Evolutionary conservation across 2,113 vertebrate species (phyloP), one percentile per base, ranked within the genome.

Genomic region (Vireo altiloquus): DNA sequence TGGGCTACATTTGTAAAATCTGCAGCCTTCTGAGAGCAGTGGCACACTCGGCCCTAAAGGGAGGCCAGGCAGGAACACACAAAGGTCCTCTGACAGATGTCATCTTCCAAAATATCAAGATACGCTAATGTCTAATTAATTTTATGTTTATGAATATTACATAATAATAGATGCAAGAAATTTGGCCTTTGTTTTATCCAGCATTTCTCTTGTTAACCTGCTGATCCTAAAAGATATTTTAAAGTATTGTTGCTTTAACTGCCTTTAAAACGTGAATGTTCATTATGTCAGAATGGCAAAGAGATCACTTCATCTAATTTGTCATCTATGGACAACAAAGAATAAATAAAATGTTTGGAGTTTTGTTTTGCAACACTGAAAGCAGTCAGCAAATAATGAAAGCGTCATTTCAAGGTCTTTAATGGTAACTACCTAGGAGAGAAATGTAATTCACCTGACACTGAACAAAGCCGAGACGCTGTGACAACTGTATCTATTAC

Each of bases 321-420:
- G 28, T 27, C 47, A 22, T 10, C 46, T 31, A 22, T 39, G 56
- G 37, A 78, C 37, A 75, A 56, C 30, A 87, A 89, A 75, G 40
- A 56, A 87, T 71, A 75, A 70, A 56, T 27, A 60, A 85, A 93
- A 83, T 60, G 8, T 22, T 77, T 74, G 49, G 42, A 50, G 42
- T 50, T 95, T 82, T 77, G 16, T 65, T 94, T 92, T 90, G 50
- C 63, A 42, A 72, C 23, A 46, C 49, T 39, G 57, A 79, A 93
- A 91, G 59, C 52, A 92, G 90, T 75, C 50, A 90, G 75, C 39
- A 92, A 95, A 83, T 49, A 82, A 94, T 60, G 79, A 89, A 92
- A 94, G 69, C 65, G 94, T 89, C 52, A 76, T 95, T 97, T 94
- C 94, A 93, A 90, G 80, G 89, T 94, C 91, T 87, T 94, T 94